A percentile compares a stretch with the other conserved stretches of the same genome.
Conservation (phyloP, 2,113 vertebrate genomes). For the Ammospiza nelsoni region DNA sequence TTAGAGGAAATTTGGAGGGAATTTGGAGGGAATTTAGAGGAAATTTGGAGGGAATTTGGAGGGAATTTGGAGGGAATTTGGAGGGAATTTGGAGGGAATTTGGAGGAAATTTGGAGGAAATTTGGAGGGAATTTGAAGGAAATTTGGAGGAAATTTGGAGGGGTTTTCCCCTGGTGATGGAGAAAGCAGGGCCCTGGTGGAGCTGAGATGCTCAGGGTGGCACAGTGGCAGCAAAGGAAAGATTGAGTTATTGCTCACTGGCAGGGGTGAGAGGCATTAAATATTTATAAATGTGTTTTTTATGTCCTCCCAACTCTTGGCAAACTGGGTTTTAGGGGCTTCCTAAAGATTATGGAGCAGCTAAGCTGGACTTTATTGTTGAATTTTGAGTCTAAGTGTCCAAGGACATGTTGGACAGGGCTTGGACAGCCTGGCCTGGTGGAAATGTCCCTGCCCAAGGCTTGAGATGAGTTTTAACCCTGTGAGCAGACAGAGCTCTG, state of each 20-base stretch:
- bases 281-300: no score
- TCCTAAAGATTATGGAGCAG: no score
- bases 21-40: no score
- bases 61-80: no score
- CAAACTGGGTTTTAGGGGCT: no score
- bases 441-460: background rate
- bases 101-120: background rate
- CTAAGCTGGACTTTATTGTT: background rate
- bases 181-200: background rate
- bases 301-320: no score
- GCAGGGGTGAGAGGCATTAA: no score
- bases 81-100: no score
- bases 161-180: background rate
- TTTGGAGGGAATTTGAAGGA: no score
- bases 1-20: fast-evolving
- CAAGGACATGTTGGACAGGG: fast-evolving
- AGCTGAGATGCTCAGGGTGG: background rate
- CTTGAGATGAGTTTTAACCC: background rate
- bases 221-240: background rate
- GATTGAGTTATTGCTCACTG: no score
- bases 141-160: no score
- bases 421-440: background rate
- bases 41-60: no score
- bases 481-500: background rate
- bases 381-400: background rate